Base-by-base conservation (phyloP, 2,888 invertebrate species). In the Marasmarcha lunaedactyla region DNA sequence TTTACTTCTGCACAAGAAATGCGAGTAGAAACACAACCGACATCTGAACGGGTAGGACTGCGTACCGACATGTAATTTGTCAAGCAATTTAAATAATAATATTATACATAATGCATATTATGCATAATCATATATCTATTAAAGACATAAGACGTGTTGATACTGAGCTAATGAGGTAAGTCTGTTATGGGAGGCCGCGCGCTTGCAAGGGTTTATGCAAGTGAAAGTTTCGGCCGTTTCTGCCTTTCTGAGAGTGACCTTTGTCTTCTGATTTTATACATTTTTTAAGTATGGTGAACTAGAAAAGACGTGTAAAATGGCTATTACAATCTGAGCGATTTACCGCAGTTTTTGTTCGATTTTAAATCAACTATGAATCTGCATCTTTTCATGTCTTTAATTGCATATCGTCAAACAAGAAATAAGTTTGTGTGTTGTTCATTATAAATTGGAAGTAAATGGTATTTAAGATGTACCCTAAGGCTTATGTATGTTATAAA, bases 61-160 rank as follows among this genome's bases (percentile, higher is more conserved):
- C 62, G 67, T 71, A 69, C 74, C 63, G 69, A 70, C 68, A 47
- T 78, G 63, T 74, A 79, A 79, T 79, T 79, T 79, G 78, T 77
- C 78, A 70, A 55, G 73, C 77, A 78, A 81, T 79, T 81, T 81
- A 71, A 78, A 79, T 81, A 81, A 79, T 81, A 20, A 20, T 20
- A 20, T 20, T 20, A 20, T 20, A 20, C 20, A 20, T 20, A 20
- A 20, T 20, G 20, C 20, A 20, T 20, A 20, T 20, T 20, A 71
- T 69, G 67, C 71, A 74, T 79, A 68, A 78, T 78, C 76, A 78
- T 71, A 73, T 77, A 77, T 79, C 77, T 77, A 79, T 79, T 78
- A 78, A 72, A 72, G 69, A 58, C 56, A 64, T 64, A 69, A 65
- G 65, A 71, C 71, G 71, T 77, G 76, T 74, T 76, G 76, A 79